Evolutionary conservation across 2,888 invertebrate genomes (phyloP), one percentile per base, ranked within the genome.

Genomic region (Parnassius smintheus): DNA sequence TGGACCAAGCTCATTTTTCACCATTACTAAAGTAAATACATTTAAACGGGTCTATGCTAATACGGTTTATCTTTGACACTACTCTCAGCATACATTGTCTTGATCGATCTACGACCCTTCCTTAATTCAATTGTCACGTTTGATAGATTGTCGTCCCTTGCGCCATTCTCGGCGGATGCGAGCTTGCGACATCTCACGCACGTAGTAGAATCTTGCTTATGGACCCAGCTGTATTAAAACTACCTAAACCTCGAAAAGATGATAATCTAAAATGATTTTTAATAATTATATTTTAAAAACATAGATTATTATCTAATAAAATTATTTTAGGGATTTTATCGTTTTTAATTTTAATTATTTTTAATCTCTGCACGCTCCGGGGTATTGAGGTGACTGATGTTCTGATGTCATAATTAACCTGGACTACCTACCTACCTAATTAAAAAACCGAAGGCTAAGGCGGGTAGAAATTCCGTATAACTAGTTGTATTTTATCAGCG

Each of bases 111-210:
- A 25, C 18, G 42, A 13, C 18, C 55, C 55, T 41, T 53, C 25
- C 53, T 3, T 55, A 8, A 45, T 45, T 55, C 42, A 55, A 55
- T 55, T 55, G 55, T 42, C 45, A 18, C 55, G 18, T 18, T n/a
- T 55, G 55, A 55, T 55, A 55, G 45, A 55, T 55, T 9, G 18
- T 2, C 10, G 18, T 42, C 45, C 46, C 46, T 46, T 11, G 41
- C 9, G 45, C 10, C 10, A 45, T 42, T 12, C 41, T 12, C 45
- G 45, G 2, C 13, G 22, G 55, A 55, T 45, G 35, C 7, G 18
- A 42, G 8, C 45, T 2, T 13, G 7, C 9, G 54, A 7, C 41
- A 13, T 13, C 8, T 13, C n/a, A 25, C 50, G 42, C n/a, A 51
- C 22, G 22, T 41, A 12, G 18, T 2, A 25, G 42, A 13, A 46